Evolutionary conservation across 2,113 vertebrate genomes (phyloP).

Genomic region (Leptocoma aspasia): DNA sequence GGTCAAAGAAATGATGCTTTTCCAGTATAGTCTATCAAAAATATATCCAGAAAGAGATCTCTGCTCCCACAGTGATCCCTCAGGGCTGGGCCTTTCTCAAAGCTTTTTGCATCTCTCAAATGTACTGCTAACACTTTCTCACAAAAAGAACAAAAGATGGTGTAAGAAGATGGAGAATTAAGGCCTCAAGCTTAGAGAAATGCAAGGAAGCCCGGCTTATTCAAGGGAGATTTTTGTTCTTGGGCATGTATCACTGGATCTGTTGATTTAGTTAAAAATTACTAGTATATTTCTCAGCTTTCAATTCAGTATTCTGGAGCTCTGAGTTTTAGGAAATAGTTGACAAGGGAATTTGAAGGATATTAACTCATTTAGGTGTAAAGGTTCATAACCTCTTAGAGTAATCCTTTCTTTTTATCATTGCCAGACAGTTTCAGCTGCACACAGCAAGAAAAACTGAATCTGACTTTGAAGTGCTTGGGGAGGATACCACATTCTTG

Average conservation of each 20-base stretch:
- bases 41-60: not conserved
- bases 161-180: not conserved
- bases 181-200: not conserved
- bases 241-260: not conserved
- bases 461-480: not conserved
- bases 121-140: not conserved
- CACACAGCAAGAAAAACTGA: not conserved
- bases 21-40: not conserved
- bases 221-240: not conserved
- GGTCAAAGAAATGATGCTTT: not conserved
- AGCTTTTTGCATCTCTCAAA: not conserved
- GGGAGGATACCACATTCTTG: not conserved
- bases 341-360: not conserved
- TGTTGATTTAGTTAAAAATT: slow-evolving; percentile 22
- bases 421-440: not conserved
- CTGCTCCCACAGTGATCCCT: not conserved
- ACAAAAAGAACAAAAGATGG: not conserved
- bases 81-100: not conserved
- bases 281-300: not conserved
- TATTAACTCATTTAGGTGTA: not conserved
- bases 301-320: not conserved
- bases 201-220: not conserved
- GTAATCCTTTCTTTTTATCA: not conserved
- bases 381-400: not conserved
- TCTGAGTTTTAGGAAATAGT: not conserved